Evolutionary conservation across 2,888 invertebrate species (phyloP), one percentile per base, ranked within the genome.

Genomic region (Hirtodrosophila confusa): DNA sequence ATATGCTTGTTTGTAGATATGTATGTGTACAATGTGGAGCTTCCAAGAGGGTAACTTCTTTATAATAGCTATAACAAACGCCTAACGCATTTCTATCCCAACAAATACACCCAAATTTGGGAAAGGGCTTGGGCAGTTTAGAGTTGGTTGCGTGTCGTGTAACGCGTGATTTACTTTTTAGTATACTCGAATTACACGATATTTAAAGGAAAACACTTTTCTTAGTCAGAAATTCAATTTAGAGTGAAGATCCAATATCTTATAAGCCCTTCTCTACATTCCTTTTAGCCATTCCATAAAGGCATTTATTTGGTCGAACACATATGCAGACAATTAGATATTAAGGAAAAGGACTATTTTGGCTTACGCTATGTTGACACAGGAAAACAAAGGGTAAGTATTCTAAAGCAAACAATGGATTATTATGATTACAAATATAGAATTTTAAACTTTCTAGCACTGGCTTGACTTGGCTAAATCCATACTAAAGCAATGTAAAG

Each of bases 311-410:
- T 98, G 82, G 93, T 98, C 90, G 97, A 98, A 90, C 95, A 96
- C 93, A 95, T 97, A 74, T 98, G 97, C 92, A 95, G 96, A 90
- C 96, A 97, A 91, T 93, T 98, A 85, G 97, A 97, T 92, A 94
- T 98, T 75, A 94, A 96, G 70, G 98, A 98, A 92, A 97, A 96
- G 88, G 98, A 98, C 92, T 98, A 98, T 92, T 97, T 98, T 92
- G 98, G 98, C 9, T 93, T 98, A 73, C 94, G 98, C 71, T 98
- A 96, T 94, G 97, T 97, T 76, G 98, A 98, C 92, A 93, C 94
- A 63, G 94, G 95, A 84, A 96, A 96, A 79, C 97, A 98, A 92
- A 94, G 98, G 93, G 98, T 98, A 93, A 93, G 94, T 75, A 29
- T 50, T 10, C 3, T 27, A 5, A 23, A 17, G 6, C 29, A 7